Base-by-base conservation (phyloP, 2,888 invertebrate genomes). In the Parochlus steinenii region DNA sequence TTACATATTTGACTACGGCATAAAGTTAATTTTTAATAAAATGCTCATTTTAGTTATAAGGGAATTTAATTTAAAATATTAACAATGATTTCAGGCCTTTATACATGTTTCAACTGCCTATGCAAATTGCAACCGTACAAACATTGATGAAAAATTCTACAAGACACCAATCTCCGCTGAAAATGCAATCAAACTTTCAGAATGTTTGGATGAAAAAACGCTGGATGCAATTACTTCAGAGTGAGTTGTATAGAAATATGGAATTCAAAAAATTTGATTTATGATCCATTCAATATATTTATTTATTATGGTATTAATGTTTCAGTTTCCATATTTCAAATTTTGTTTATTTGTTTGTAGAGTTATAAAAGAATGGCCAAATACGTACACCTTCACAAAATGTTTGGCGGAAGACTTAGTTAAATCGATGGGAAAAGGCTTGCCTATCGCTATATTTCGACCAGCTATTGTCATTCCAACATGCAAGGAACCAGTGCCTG, bases 311-410 rank as follows among this genome's bases (percentile, higher is more conserved):
- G 5, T 11, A 20, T 12, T 31, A 11, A 14, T 19, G 6, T 34
- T 18, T 34, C 5, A 19, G 6, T 14, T 34, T 30, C 10, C 4
- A 28, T 16, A 18, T 29, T 24, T n/a, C 8, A 11, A 19, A 33
- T 31, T 31, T 31, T 16, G 8, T 25, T 34, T 5, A 30, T 22
- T 36, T n/a, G 10, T 26, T 22, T 8, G 17, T 22, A 48, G 44
- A 26, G 34, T 60, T 12, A 39, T 57, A 14, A 50, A 46, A 8
- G 47, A 53, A 20, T 65, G 67, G 44, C 77, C 78, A 3, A 80
- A 80, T 50, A 76, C 77, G 2, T 80, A 81, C 54, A 69, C 74
- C 4, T 74, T 64, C 50, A 77, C 79, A 6, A 80, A 80, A 54
- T 70, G 73, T 6, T 52, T 79, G 37, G 75, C 74, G 0, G 80